A percentile compares a stretch with the other conserved stretches of the same genome.
Conservation (phyloP, 1,140 invertebrate species). For the Drosophila ficusphila region DNA sequence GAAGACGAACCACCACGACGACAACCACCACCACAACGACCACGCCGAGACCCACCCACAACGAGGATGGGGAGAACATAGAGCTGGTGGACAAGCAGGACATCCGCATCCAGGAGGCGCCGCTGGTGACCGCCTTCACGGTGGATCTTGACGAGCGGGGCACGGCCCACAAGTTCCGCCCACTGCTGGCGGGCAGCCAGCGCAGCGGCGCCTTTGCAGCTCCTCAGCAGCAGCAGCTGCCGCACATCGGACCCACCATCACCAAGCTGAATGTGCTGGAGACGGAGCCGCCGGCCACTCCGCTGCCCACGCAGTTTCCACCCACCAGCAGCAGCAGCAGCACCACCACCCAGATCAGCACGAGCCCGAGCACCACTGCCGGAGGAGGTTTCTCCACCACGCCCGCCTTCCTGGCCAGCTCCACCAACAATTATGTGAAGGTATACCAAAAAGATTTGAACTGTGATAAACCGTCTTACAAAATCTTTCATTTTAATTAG, state of each 20-base stretch:
- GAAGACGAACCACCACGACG: conserved; percentile 85
- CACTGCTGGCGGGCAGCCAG: conserved; percentile 85
- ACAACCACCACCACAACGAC: conserved; percentile 85
- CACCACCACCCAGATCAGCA: conserved; percentile 49
- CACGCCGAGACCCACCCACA: conserved; percentile 86
- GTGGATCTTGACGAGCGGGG: conserved; percentile 92
- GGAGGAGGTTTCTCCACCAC: conserved; percentile 54
- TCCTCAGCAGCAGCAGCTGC: conserved; percentile 25
- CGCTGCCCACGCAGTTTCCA: conserved; percentile 67
- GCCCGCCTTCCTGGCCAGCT: conserved; percentile 55
- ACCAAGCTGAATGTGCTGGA: conserved; percentile 76
- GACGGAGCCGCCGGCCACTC: conserved; percentile 45
- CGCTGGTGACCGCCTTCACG: conserved; percentile 92
- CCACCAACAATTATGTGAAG: conserved; percentile 59
- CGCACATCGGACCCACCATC: conserved; percentile 73
- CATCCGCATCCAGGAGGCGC: conserved; percentile 92
- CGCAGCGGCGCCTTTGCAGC: conserved; percentile 55
- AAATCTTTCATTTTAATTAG: not conserved
- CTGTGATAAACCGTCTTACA: not conserved
- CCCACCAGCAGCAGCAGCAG: conserved; percentile 41
- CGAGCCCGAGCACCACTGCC: conserved; percentile 28
- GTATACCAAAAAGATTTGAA: conserved; percentile 19
- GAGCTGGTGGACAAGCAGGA: conserved; percentile 88
- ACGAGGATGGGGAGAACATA: conserved; percentile 88
- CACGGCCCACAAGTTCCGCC: conserved; percentile 90